These are phyloP conservation scores for Epinephelus awoara DNA, from an alignment of 2,797 vertebrate genomes.

Conservation along the genomic window DNA sequence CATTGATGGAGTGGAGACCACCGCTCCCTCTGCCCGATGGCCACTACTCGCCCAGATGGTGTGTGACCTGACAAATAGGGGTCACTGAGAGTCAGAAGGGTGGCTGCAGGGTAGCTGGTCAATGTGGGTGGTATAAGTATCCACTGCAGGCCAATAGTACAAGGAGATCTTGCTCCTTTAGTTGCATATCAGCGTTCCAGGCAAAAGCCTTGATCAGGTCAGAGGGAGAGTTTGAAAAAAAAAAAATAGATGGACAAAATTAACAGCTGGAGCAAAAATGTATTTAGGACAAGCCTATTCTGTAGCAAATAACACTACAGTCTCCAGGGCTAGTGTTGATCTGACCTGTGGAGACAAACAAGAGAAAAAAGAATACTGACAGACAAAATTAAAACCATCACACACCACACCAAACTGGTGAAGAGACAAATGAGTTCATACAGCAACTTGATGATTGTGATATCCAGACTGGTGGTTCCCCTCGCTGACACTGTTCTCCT, in stretches of 20 bases:
- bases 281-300: no score
- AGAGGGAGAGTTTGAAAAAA: not conserved
- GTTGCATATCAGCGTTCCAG: conserved; percentile 1
- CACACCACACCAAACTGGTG: not conserved
- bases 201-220: not conserved
- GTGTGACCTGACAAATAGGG: conserved; percentile 72
- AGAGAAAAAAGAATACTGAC: not conserved
- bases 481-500: conserved; percentile 2
- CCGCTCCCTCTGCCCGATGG: conserved; percentile 5
- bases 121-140: conserved; percentile 61
- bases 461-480: not conserved
- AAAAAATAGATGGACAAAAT: not conserved
- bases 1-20: conserved; percentile 61
- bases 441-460: not conserved
- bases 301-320: not conserved
- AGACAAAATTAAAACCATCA: not conserved
- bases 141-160: not conserved
- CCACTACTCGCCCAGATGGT: conserved; percentile 60
- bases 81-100: conserved; percentile 64
- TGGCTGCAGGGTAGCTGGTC: conserved; percentile 43
- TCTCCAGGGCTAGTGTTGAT: not conserved
- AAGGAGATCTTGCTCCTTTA: not conserved
- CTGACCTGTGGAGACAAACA: not conserved
- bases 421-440: not conserved
- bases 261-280: not conserved